phyloP scores from a whole-genome alignment of 92 coral and sea anemone species.

The Diadumene lineata region DNA sequence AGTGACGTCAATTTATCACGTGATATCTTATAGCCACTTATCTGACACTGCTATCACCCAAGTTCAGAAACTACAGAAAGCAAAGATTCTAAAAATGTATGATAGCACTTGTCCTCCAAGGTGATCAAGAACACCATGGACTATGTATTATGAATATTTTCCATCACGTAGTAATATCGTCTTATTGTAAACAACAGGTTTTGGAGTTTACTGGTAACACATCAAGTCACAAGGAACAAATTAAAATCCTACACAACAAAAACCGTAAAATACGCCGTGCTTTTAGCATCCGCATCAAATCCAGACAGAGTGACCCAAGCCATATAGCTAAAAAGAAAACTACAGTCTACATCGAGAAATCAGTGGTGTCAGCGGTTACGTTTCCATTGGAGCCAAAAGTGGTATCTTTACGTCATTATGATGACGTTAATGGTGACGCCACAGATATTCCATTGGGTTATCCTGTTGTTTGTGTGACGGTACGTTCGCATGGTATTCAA shows the following conservation, averaged over 20 bases:
- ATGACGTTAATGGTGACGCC: slow-evolving; percentile 71
- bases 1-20: no score
- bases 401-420: slow-evolving; percentile 89
- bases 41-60: no score
- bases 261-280: slow-evolving; percentile 88
- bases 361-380: slow-evolving; percentile 65
- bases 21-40: no score
- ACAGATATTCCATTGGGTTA: slow-evolving; percentile 74
- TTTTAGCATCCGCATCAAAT: slow-evolving; percentile 69
- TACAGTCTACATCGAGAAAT: slow-evolving; percentile 78
- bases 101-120: no score
- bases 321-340: slow-evolving; percentile 65
- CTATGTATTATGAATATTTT: no score
- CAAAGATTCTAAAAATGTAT: no score
- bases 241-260: slow-evolving; percentile 66
- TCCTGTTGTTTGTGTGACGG: slow-evolving; percentile 97
- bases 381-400: slow-evolving; percentile 89
- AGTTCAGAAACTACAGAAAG: no score
- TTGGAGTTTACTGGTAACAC: slow-evolving; percentile 58
- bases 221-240: slow-evolving; percentile 43
- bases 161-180: background rate
- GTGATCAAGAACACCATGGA: no score
- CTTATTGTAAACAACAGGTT: slow-evolving; percentile 39
- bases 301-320: slow-evolving; percentile 47
- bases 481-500: slow-evolving; percentile 30